Evolutionary conservation across 2,888 invertebrate species (phyloP).

Genomic region (Ectobius pallidus): DNA sequence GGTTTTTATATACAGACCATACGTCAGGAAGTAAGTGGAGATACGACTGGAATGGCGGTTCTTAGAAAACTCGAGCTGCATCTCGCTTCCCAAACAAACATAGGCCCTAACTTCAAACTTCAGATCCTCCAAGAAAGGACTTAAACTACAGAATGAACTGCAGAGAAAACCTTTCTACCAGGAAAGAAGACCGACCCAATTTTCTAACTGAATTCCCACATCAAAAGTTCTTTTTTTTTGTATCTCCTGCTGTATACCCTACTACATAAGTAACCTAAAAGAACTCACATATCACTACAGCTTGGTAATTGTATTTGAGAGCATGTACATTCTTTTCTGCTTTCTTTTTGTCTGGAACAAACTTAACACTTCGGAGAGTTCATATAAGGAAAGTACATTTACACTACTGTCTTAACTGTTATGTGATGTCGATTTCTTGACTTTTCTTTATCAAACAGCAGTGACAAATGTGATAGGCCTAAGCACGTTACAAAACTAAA

Average conservation of each 20-base stretch:
- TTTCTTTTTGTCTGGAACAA: not conserved
- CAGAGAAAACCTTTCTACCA: not conserved
- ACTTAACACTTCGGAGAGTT: not conserved
- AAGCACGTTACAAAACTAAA: too few relatives aligned
- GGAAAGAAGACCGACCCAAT: not conserved
- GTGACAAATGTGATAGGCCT: too few relatives aligned
- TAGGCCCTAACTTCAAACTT: not conserved
- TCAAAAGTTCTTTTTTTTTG: not conserved
- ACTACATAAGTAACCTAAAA: not conserved
- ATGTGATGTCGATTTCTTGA: too few relatives aligned
- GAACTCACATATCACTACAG: not conserved
- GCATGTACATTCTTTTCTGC: not conserved
- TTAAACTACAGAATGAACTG: not conserved
- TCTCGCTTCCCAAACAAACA: not conserved
- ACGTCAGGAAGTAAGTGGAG: too few relatives aligned
- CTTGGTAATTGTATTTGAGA: not conserved
- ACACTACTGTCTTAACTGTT: too few relatives aligned
- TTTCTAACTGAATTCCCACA: conserved; percentile 7
- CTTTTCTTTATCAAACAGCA: too few relatives aligned
- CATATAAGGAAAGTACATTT: too few relatives aligned
- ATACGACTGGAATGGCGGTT: not conserved
- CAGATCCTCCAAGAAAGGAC: not conserved
- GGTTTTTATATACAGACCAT: too few relatives aligned
- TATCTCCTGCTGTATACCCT: not conserved
- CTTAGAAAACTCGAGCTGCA: not conserved